A percentile compares a stretch with the other conserved stretches of the same genome.
Evolutionary conservation across 2,888 invertebrate species (phyloP).

Genomic region (Cremastobaeus sp.): DNA sequence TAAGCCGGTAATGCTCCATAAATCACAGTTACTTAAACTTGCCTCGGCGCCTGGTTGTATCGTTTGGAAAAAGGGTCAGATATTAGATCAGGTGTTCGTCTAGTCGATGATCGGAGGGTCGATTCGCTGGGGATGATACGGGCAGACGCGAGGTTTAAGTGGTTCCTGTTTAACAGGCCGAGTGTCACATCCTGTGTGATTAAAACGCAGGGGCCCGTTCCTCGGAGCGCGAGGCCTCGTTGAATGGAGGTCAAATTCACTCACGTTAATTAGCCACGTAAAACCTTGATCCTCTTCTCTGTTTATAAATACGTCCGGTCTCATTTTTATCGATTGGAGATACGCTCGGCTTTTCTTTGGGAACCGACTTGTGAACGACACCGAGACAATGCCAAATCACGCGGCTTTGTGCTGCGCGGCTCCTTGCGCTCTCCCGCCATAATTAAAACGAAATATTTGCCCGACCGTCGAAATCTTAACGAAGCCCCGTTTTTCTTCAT

Average conservation of each 20-base stretch:
- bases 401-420: no score
- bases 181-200: constrained; percentile 69
- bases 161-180: constrained; percentile 62
- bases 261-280: constrained; percentile 51
- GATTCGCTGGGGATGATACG: constrained; percentile 46
- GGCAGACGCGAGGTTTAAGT: constrained; percentile 46
- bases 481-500: no score
- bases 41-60: constrained; percentile 42
- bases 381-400: no score
- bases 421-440: no score
- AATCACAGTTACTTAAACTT: constrained; percentile 44
- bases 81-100: constrained; percentile 47
- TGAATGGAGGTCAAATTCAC: constrained; percentile 66
- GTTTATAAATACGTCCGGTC: constrained; percentile 55
- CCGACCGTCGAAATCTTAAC: no score
- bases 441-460: no score
- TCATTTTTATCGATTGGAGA: constrained; percentile 48
- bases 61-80: constrained; percentile 42
- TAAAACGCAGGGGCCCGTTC: constrained; percentile 61
- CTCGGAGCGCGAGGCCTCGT: constrained; percentile 38
- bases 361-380: constrained; percentile 10
- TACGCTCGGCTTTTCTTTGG: constrained; percentile 25
- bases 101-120: constrained; percentile 37
- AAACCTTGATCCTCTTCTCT: constrained; percentile 56
- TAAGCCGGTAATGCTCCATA: constrained; percentile 31